Evolutionary conservation across 2,113 vertebrate genomes (phyloP).

Genomic region (Aldabrachelys gigantea): DNA sequence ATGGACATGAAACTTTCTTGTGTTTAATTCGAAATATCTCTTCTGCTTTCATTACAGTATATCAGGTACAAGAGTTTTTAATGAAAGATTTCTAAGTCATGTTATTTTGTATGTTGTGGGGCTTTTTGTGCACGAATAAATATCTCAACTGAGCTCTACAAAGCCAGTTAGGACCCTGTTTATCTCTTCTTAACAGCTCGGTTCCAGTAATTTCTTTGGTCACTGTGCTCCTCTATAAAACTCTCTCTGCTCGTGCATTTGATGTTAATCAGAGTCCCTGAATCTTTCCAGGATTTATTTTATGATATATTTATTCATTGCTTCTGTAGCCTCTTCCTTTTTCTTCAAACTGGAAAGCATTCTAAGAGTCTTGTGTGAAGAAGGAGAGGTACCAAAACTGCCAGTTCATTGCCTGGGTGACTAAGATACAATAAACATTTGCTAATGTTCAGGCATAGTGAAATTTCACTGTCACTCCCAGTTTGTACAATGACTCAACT

Average conservation of each 20-base stretch:
- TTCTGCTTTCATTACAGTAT: conserved; percentile 54
- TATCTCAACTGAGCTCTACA: conserved; percentile 64
- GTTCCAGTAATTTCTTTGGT: conserved; percentile 55
- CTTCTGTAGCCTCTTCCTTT: conserved; percentile 3
- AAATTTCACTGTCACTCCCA: neutral
- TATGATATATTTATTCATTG: conserved; percentile 27
- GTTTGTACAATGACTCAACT: neutral
- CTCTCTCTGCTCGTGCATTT: conserved; percentile 20
- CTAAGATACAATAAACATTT: neutral
- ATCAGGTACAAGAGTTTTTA: conserved; percentile 18
- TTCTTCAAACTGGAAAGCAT: neutral
- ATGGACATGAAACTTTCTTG: conserved; percentile 57
- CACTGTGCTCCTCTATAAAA: neutral
- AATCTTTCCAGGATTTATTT: conserved; percentile 28
- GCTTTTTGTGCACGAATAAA: conserved; percentile 59
- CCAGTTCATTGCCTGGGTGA: neutral
- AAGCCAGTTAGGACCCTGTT: conserved; percentile 66
- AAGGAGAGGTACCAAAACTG: neutral
- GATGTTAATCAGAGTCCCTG: conserved; percentile 40
- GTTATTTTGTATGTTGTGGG: conserved; percentile 68
- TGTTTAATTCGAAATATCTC: conserved; percentile 70
- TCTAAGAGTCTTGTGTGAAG: neutral
- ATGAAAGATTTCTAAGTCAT: conserved; percentile 72
- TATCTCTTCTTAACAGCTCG: conserved; percentile 61
- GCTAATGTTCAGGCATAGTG: neutral